Base-by-base conservation (phyloP, 2,888 invertebrate species). In the Dynastes maya region DNA sequence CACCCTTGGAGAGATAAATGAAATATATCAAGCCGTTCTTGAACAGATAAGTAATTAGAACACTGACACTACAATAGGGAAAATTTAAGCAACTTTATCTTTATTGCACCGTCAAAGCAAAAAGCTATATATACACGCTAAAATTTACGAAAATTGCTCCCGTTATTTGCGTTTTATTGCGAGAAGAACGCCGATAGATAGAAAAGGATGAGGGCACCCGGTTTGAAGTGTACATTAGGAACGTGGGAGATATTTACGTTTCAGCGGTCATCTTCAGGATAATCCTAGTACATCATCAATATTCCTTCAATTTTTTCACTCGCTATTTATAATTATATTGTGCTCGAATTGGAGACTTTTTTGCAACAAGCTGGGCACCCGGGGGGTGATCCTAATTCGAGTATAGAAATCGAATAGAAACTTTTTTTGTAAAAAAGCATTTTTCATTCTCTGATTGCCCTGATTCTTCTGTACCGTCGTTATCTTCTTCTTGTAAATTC, bases 11-110 rank as follows among this genome's bases (percentile, higher is more conserved):
- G 55, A 68, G 32, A 61, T 70, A 45, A 63, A 70, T 71, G 77
- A 77, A 77, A 77, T 71, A 71, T 77, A 71, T 71, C 71, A 63
- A 77, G 63, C 71, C 51, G 61, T 77, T 77, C 77, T 71, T 71
- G 63, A 77, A 70, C 77, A 53, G 78, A 78, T 78, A 78, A 78
- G 78, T 78, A 78, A 78, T 78, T 78, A 78, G 78, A 78, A 63
- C 63, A 63, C 68, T 61, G 68, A 64, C 70, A 78, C 71, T 51
- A 78, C 71, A 78, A 71, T 72, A 71, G 63, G 64, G 64, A 63
- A 40, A 64, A 78, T 78, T 78, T 64, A 78, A 78, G 65, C 78
- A 78, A 78, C 71, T 78, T 78, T 78, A 76, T 76, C 70, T 71
- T 70, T 78, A 70, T 64, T 78, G 51, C 64, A 58, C 55, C 71